Evolutionary conservation across 2,113 vertebrate species (phyloP).

Genomic region (Ornithorhynchus anatinus): DNA sequence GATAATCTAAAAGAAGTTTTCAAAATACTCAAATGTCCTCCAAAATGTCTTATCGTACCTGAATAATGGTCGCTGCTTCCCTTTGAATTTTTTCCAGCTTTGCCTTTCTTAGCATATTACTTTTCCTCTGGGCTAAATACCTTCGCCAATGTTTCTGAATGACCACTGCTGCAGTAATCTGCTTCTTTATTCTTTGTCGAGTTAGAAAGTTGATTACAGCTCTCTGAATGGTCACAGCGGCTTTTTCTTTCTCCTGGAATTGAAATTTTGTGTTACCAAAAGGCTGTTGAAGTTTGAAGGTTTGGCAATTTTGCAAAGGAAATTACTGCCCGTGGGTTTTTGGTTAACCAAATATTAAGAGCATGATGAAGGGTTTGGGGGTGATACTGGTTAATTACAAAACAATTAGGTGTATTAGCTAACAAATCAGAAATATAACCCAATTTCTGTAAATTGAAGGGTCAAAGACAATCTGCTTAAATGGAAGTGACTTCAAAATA

Average conservation of each 20-base stretch:
- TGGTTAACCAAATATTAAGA: no score
- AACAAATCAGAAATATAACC: no score
- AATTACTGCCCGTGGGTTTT: no score
- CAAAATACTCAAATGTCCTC: neutral
- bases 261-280: neutral
- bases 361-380: no score
- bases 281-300: neutral
- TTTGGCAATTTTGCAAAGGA: no score
- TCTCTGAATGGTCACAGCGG: conserved; percentile 79
- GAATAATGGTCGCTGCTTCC: conserved; percentile 78
- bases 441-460: no score
- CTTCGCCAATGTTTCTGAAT: conserved; percentile 86
- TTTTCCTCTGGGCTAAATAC: conserved; percentile 54
- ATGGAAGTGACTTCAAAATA: no score
- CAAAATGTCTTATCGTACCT: conserved; percentile 68
- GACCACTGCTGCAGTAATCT: conserved; percentile 61
- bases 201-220: conserved; percentile 70
- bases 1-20: neutral
- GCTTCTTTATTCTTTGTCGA: conserved; percentile 50
- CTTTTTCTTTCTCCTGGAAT: conserved; percentile 76
- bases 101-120: conserved; percentile 65
- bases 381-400: no score
- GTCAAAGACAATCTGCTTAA: no score
- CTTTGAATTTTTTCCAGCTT: conserved; percentile 60
- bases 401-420: no score